Conservation (phyloP, 2,888 invertebrate genomes). For the Panorpa germanica region DNA sequence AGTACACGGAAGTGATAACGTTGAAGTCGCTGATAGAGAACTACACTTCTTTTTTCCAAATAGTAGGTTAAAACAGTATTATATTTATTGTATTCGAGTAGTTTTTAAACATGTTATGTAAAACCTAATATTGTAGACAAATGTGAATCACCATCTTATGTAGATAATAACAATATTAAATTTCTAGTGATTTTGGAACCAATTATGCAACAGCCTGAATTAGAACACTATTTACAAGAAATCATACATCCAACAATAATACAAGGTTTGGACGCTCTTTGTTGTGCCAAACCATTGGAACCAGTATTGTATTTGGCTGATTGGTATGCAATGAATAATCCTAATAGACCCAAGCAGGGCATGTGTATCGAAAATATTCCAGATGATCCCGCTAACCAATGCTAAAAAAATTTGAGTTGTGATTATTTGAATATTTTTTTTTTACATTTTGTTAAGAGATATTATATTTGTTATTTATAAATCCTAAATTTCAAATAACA, state of each 20-base stretch:
- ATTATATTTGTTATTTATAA: too few relatives aligned
- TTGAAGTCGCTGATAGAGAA: constrained; percentile 48
- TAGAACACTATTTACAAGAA: constrained; percentile 48
- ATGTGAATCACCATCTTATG: too few relatives aligned
- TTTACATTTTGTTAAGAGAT: too few relatives aligned
- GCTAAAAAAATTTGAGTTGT: too few relatives aligned
- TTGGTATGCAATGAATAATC: constrained; percentile 55
- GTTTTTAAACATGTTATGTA: too few relatives aligned
- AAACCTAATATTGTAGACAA: too few relatives aligned
- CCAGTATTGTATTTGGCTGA: constrained; percentile 64
- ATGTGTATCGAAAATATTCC: too few relatives aligned
- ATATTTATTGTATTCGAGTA: constrained; percentile 2
- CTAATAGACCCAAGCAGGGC: constrained; percentile 61
- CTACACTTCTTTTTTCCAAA: constrained; percentile 78
- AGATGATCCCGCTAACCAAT: too few relatives aligned
- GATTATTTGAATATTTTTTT: too few relatives aligned
- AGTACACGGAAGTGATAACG: constrained; percentile 58
- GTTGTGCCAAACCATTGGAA: constrained; percentile 50
- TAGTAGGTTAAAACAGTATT: constrained; percentile 40
- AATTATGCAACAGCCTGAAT: constrained; percentile 35
- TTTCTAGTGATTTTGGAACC: constrained; percentile 57
- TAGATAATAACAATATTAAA: too few relatives aligned
- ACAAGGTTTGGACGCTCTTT: constrained; percentile 42
- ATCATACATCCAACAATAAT: constrained; percentile 42
- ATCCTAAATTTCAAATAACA: too few relatives aligned